Evolutionary conservation across 2,888 invertebrate species (phyloP), one percentile per base, ranked within the genome.

Genomic region (Iphiclides podalirius): DNA sequence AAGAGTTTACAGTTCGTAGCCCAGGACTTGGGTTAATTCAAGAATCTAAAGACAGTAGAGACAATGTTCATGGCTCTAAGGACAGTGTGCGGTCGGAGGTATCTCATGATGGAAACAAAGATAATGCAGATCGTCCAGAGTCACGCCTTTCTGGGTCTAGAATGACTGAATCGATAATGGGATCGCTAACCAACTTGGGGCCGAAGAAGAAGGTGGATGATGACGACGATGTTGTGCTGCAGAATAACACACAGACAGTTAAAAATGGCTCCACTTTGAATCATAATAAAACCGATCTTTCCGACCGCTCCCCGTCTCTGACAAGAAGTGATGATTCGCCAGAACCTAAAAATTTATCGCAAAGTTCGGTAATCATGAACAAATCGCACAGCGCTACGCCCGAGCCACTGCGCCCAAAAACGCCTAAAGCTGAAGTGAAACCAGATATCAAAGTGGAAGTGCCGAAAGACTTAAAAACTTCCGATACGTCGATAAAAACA

Each of bases 251-350:
- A 35, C 43, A 60, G 2, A 47, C 68, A 15, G 43, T 54, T n/a
- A 82, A 76, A 60, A 70, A 56, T 43, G 76, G 75, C 28, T 52
- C 55, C 16, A 40, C 57, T 17, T 70, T 72, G 57, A 72, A 67
- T 26, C 72, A 75, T 55, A 72, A 67, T 15, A 86, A 80, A 69
- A 63, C 67, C 37, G 83, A 86, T 44, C 58, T 79, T 16, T 79
- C 69, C 15, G 89, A 89, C 59, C 83, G 89, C 40, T 89, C 89
- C 16, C 89, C 89, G 7, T 89, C 89, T 15, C 62, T 89, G 34
- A 86, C 87, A 15, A 72, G 87, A 44, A 89, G 88, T 60, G 89
- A 89, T 63, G 89, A 88, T 49, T 89, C 89, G 26, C 88, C 89
- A 15, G 89, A 89, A 55, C 80, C 77, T 20, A 86, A 83, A 61